These are phyloP conservation scores for Crotalus horridus DNA, from an alignment of 2,113 vertebrate genomes.

Conservation along the genomic window DNA sequence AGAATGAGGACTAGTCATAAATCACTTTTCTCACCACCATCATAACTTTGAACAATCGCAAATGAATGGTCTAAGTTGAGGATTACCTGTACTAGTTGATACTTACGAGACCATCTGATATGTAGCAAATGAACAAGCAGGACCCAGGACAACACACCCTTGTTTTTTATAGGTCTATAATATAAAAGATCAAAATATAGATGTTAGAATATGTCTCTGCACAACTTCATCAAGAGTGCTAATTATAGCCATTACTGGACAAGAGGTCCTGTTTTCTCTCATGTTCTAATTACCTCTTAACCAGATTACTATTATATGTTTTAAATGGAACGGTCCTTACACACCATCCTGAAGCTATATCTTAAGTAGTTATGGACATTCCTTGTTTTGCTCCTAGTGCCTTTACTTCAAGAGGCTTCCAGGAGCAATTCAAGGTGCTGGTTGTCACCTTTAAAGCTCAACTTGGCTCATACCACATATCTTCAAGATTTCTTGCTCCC, in stretches of 20 bases:
- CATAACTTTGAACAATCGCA: not conserved
- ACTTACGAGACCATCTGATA: constrained; percentile 95
- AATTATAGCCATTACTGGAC: not conserved
- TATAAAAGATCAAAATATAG: constrained; percentile 21
- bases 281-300: not conserved
- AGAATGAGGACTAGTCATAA: not conserved
- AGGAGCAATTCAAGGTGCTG: not conserved
- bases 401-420: not conserved
- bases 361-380: not conserved
- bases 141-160: constrained; percentile 89
- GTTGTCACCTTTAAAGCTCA: not conserved
- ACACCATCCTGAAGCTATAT: not conserved
- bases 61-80: not conserved
- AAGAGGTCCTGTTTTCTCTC: not conserved
- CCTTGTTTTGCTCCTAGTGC: not conserved
- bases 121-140: constrained; percentile 88
- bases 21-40: not conserved
- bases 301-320: not conserved
- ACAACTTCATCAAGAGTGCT: not conserved
- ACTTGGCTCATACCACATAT: not conserved
- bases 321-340: not conserved
- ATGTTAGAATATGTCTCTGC: not conserved
- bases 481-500: not conserved
- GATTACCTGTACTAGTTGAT: not conserved
- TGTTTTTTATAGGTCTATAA: constrained; percentile 62